Evolutionary conservation across 1,140 invertebrate genomes (phyloP).

Genomic region (Macrobrachium nipponense): DNA sequence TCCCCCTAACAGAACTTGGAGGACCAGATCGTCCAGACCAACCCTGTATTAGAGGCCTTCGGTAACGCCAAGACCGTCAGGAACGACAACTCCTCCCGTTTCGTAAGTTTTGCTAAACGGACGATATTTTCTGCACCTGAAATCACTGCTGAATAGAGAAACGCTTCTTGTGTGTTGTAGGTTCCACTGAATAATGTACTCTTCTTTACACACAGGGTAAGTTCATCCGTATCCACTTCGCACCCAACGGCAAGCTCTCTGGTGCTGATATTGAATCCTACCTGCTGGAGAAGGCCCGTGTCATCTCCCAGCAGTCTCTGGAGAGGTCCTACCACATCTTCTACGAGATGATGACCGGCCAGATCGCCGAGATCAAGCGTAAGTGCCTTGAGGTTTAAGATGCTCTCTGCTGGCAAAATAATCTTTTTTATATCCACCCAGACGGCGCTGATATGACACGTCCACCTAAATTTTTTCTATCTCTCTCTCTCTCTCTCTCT

Average conservation of each 20-base stretch:
- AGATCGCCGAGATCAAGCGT: neutral
- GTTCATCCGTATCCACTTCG: conserved; percentile 99
- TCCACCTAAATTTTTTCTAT: too few relatives aligned
- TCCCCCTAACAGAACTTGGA: conserved; percentile 41
- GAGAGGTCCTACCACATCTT: conserved; percentile 4
- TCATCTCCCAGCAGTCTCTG: conserved; percentile 1
- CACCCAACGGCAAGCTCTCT: conserved; percentile 72
- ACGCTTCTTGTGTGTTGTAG: too few relatives aligned
- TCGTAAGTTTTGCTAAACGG: conserved; percentile 26
- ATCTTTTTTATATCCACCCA: too few relatives aligned
- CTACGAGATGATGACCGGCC: conserved; percentile 3
- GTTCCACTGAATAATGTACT: neutral
- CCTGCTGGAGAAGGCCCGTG: conserved; percentile 7
- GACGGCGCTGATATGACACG: too few relatives aligned
- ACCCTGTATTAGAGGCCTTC: conserved; percentile 55
- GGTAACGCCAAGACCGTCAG: conserved; percentile 53
- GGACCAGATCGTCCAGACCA: conserved; percentile 58
- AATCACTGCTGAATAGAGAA: too few relatives aligned
- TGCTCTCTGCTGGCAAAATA: too few relatives aligned
- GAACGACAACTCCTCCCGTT: conserved; percentile 57
- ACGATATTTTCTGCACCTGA: neutral
- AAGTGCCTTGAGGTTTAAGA: neutral
- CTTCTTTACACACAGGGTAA: conserved; percentile 80
- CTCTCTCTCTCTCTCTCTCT: neutral
- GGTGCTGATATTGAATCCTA: neutral